phyloP scores from a whole-genome alignment of 2,888 invertebrate genomes.

The Chironomus riparius region DNA sequence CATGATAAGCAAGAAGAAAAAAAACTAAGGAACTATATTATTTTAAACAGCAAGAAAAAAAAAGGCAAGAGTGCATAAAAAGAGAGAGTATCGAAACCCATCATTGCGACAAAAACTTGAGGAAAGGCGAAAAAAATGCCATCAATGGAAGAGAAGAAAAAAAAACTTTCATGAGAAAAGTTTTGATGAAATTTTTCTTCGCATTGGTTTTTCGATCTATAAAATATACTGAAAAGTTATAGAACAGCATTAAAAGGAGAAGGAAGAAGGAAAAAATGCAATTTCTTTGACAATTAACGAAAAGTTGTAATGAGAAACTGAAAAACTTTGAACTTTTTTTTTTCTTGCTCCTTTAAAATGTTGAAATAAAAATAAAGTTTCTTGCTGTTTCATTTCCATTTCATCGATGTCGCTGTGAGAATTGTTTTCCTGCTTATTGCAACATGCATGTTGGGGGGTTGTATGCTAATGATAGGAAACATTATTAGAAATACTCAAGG shows the following conservation, averaged over 20 bases:
- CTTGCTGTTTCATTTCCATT: too few relatives aligned
- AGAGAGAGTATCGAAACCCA: neutral
- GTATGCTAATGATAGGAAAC: too few relatives aligned
- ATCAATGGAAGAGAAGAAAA: too few relatives aligned
- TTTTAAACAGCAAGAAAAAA: neutral
- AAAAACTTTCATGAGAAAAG: constrained; percentile 17
- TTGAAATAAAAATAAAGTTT: neutral
- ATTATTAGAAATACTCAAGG: too few relatives aligned
- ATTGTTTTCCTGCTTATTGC: too few relatives aligned
- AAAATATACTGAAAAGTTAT: neutral
- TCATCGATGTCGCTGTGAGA: too few relatives aligned
- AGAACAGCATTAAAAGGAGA: too few relatives aligned
- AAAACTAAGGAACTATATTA: too few relatives aligned
- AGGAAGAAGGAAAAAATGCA: neutral
- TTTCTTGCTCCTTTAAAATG: neutral
- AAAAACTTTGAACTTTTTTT: neutral
- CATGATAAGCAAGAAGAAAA: too few relatives aligned
- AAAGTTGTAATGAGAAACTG: neutral
- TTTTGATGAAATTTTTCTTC: constrained; percentile 14
- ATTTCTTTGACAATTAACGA: constrained; percentile 14
- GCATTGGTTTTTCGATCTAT: neutral
- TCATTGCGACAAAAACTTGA: neutral
- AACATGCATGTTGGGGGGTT: too few relatives aligned
- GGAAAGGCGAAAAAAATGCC: neutral
- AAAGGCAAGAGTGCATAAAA: neutral